These are phyloP conservation scores for Lymantria dispar DNA, from an alignment of 2,888 invertebrate species.

Conservation along the genomic window DNA sequence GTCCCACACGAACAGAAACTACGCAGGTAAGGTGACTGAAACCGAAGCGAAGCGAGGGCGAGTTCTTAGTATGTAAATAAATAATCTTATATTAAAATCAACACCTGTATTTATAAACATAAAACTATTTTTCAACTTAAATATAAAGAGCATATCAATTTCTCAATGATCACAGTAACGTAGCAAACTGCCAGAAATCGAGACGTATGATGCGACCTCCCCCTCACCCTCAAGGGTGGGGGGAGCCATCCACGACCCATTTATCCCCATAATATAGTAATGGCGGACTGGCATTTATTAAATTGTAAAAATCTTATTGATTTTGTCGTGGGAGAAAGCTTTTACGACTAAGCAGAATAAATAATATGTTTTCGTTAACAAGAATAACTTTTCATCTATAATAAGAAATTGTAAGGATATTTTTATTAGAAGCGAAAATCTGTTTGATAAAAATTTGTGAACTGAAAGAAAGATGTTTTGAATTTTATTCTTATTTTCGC, in stretches of 20 bases:
- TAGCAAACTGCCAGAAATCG: conserved; percentile 46
- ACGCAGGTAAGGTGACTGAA: no score
- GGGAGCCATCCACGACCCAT: conserved; percentile 50
- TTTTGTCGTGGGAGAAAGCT: conserved; percentile 17
- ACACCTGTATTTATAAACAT: neutral
- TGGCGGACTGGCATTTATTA: conserved; percentile 42
- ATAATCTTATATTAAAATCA: neutral
- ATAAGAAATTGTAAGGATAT: no score
- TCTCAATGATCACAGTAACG: conserved; percentile 31
- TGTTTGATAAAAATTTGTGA: no score
- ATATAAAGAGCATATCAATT: conserved; percentile 28
- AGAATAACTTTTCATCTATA: no score
- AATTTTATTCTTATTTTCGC: no score
- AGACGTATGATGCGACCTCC: conserved; percentile 50
- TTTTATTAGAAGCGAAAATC: no score
- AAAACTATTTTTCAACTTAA: conserved; percentile 16
- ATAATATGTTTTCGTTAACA: no score
- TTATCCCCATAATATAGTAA: conserved; percentile 57
- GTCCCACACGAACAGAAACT: no score
- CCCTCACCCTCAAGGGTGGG: conserved; percentile 23
- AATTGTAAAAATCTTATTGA: conserved; percentile 43
- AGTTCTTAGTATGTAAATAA: no score
- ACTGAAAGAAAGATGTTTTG: no score
- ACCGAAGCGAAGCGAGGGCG: no score
- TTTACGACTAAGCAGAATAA: neutral